A percentile compares a stretch with the other conserved stretches of the same genome.
These are phyloP conservation scores for Rachycentron canadum DNA, from an alignment of 2,797 vertebrate species.

Conservation along the genomic window DNA sequence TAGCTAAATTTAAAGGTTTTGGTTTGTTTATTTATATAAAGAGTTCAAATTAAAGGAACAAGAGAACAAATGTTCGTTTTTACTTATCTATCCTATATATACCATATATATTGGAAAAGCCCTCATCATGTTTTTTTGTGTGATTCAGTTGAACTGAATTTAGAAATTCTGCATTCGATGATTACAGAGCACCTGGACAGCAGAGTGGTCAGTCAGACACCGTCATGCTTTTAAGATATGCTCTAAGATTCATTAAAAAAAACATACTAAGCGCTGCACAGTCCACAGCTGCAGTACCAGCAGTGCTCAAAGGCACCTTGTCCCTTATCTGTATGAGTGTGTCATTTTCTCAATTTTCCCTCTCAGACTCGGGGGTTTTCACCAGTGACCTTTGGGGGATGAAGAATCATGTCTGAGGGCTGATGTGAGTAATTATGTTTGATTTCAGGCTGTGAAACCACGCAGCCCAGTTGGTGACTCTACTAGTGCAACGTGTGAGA, in stretches of 20 bases:
- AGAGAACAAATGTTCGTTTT: no score
- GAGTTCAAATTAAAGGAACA: no score
- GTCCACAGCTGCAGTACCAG: not conserved
- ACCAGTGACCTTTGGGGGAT: slow-evolving; percentile 26
- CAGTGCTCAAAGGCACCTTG: slow-evolving; percentile 41
- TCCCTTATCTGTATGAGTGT: slow-evolving; percentile 9
- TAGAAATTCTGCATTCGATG: not conserved
- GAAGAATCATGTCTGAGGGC: slow-evolving; percentile 11
- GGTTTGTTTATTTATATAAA: no score
- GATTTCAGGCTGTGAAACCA: slow-evolving; percentile 13
- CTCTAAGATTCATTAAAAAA: not conserved
- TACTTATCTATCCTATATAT: no score
- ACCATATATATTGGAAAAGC: no score
- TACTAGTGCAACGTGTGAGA: slow-evolving; percentile 6
- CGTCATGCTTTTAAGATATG: not conserved
- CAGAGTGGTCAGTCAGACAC: not conserved
- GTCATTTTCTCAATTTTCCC: slow-evolving; percentile 3
- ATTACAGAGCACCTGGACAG: not conserved
- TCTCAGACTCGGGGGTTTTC: slow-evolving; percentile 2
- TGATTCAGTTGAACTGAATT: not conserved
- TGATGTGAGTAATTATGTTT: slow-evolving; percentile 22
- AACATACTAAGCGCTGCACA: not conserved
- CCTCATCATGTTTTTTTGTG: not conserved
- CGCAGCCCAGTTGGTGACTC: slow-evolving; percentile 7
- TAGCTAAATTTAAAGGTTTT: no score